Conservation (phyloP, 2,888 invertebrate genomes). For the Ichneumoninae sp. region DNA sequence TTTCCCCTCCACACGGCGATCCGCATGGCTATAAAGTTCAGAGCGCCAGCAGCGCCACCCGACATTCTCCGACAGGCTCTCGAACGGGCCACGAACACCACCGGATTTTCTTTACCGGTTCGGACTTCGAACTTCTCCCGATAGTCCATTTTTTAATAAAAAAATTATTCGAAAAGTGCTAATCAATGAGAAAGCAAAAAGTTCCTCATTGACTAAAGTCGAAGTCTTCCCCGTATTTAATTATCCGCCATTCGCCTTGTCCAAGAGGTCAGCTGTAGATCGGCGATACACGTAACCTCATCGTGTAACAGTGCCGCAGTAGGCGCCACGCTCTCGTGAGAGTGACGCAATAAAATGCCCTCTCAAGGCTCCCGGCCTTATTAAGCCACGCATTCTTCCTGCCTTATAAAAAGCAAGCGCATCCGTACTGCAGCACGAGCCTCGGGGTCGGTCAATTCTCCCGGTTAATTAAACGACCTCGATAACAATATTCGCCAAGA, state of each 20-base stretch:
- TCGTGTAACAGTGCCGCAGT: slow-evolving; percentile 60
- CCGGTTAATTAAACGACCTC: slow-evolving; percentile 1
- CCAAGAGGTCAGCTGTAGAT: slow-evolving; percentile 56
- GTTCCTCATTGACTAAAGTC: neutral
- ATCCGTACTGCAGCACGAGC: neutral
- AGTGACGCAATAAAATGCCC: slow-evolving; percentile 71
- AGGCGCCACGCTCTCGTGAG: slow-evolving; percentile 63
- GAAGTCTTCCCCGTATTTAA: neutral
- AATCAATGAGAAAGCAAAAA: neutral
- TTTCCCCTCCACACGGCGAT: no score
- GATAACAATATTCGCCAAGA: neutral
- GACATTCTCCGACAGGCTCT: no score
- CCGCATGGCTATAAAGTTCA: no score
- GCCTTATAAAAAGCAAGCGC: slow-evolving; percentile 23
- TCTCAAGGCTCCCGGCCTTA: slow-evolving; percentile 69
- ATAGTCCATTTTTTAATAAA: no score
- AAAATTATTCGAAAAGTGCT: no score
- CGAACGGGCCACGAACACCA: no score
- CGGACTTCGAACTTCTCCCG: no score
- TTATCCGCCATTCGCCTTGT: slow-evolving; percentile 9
- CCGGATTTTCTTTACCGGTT: no score
- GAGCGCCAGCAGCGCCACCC: no score
- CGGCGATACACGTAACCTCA: slow-evolving; percentile 52
- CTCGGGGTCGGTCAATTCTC: neutral
- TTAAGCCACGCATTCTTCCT: slow-evolving; percentile 64